These are phyloP conservation scores for Hylaeus volcanicus DNA, from an alignment of 1,140 invertebrate species.

Conservation along the genomic window DNA sequence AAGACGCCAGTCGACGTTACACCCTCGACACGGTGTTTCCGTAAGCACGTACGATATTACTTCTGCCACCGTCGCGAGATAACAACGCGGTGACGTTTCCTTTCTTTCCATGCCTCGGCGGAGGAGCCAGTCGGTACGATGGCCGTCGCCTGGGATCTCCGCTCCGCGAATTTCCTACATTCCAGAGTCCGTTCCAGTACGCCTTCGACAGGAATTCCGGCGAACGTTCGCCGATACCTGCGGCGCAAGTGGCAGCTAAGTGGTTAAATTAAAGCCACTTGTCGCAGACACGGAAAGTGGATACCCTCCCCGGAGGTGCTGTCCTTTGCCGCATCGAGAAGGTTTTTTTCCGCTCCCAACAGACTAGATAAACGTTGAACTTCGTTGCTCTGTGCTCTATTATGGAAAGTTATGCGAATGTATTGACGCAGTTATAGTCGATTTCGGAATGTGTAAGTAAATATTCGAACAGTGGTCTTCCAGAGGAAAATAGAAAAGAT, in stretches of 20 bases:
- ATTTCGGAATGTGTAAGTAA: too few relatives aligned
- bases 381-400: too few relatives aligned
- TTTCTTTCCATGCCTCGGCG: slow-evolving; percentile 7
- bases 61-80: slow-evolving; percentile 2
- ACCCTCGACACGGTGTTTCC: background rate
- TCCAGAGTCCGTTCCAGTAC: slow-evolving; percentile 29
- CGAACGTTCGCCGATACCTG: slow-evolving; percentile 13
- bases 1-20: background rate
- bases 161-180: slow-evolving; percentile 51
- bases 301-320: background rate
- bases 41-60: slow-evolving; percentile 31
- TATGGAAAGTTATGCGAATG: too few relatives aligned
- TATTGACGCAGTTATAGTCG: too few relatives aligned
- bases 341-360: background rate
- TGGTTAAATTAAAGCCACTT: slow-evolving; percentile 63
- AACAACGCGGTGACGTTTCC: slow-evolving; percentile 3
- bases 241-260: slow-evolving; percentile 50
- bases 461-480: too few relatives aligned
- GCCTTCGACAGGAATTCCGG: slow-evolving; percentile 56
- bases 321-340: background rate
- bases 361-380: too few relatives aligned
- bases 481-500: too few relatives aligned
- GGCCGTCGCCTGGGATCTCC: slow-evolving; percentile 14
- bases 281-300: slow-evolving; percentile 21
- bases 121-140: background rate